Evolutionary conservation across 2,888 invertebrate genomes (phyloP).

Genomic region (Dolichopus griseipennis): DNA sequence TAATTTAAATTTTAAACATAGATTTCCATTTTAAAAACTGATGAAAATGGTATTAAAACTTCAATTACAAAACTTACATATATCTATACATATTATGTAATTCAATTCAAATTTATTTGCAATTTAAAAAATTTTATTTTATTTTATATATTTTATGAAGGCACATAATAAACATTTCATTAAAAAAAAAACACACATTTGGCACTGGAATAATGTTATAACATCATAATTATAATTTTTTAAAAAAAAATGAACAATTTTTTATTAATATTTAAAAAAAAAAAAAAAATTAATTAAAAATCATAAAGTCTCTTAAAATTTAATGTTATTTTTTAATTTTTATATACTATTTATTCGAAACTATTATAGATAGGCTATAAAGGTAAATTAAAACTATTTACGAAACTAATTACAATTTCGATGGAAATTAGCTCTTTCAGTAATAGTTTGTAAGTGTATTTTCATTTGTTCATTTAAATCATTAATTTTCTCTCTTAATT

Average conservation of each 20-base stretch:
- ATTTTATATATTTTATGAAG: neutral
- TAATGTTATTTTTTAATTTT: neutral
- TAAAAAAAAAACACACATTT: neutral
- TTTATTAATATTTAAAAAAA: neutral
- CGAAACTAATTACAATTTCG: conserved; percentile 46
- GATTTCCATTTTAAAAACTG: too few relatives aligned
- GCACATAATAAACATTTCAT: neutral
- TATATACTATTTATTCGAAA: conserved; percentile 4
- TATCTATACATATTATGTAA: too few relatives aligned
- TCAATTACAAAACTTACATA: too few relatives aligned
- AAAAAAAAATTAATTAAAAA: neutral
- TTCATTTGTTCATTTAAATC: conserved; percentile 55
- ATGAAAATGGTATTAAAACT: too few relatives aligned
- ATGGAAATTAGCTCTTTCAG: conserved; percentile 52
- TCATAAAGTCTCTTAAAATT: neutral
- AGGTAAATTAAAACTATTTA: neutral
- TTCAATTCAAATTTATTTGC: neutral
- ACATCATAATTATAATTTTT: neutral
- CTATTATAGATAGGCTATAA: neutral
- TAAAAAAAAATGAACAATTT: conserved; percentile 7
- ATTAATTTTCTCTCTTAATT: conserved; percentile 53
- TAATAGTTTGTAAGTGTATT: conserved; percentile 52
- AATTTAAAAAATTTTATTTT: neutral
- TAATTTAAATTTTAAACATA: too few relatives aligned
- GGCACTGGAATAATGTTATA: conserved; percentile 8